Percentiles rank a stretch among this genome's conserved stretches.
Evolutionary conservation across 1,140 invertebrate species (phyloP).

Genomic region (Brachionus calyciflorus): DNA sequence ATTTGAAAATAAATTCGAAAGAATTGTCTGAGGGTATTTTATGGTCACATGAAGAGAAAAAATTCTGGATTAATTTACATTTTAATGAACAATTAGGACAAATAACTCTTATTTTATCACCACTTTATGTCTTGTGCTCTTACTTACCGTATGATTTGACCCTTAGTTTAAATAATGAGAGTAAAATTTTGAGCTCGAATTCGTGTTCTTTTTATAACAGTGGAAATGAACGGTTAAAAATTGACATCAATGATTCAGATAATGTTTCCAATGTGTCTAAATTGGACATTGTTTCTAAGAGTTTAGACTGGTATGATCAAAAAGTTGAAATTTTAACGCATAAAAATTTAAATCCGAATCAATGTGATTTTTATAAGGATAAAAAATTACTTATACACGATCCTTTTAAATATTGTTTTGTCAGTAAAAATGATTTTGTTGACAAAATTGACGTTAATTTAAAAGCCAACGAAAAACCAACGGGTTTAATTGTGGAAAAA

Average conservation of each 20-base stretch:
- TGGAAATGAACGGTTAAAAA: background rate
- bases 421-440: background rate
- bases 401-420: background rate
- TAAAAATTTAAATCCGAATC: background rate
- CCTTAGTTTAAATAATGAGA: background rate
- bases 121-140: conserved; percentile 16
- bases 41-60: background rate
- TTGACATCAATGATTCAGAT: background rate
- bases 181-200: background rate
- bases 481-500: background rate
- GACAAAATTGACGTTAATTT: background rate
- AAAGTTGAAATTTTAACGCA: background rate
- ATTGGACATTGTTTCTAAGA: background rate
- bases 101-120: conserved; percentile 14
- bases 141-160: conserved; percentile 31
- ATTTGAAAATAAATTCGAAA: background rate
- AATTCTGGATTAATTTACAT: conserved; percentile 10
- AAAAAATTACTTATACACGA: conserved; percentile 10
- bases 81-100: background rate
- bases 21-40: background rate
- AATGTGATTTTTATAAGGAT: background rate
- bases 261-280: background rate
- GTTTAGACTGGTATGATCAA: background rate
- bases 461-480: too few relatives aligned
- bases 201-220: background rate